phyloP scores from a whole-genome alignment of 2,888 invertebrate genomes.

The Nymphalis c-album region DNA sequence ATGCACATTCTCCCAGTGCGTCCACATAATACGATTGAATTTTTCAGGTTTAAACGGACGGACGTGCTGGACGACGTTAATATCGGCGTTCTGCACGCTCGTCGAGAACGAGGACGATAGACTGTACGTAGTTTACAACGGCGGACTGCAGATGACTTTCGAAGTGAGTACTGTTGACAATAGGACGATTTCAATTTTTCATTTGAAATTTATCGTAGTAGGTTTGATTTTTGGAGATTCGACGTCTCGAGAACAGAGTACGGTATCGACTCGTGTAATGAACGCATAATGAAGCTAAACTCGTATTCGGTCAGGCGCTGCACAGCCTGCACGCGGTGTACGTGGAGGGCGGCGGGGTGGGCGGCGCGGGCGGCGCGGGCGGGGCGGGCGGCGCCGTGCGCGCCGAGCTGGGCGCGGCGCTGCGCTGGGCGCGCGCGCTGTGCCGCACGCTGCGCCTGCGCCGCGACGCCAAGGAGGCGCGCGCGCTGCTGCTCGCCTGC shows the following conservation, averaged over 20 bases:
- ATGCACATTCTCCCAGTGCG: not conserved
- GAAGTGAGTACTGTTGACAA: conserved; percentile 76
- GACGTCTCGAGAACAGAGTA: no score
- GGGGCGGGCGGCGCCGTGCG: conserved; percentile 90
- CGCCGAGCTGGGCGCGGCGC: conserved; percentile 92
- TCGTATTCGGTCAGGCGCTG: conserved; percentile 83
- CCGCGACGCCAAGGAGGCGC: conserved; percentile 84
- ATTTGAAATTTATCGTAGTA: no score
- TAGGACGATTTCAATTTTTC: no score
- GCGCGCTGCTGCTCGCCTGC: conserved; percentile 84
- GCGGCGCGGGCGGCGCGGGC: conserved; percentile 86
- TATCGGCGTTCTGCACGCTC: conserved; percentile 92
- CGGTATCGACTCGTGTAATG: no score
- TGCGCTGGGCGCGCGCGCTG: conserved; percentile 88
- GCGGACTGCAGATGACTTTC: conserved; percentile 90
- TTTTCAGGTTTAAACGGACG: conserved; percentile 89
- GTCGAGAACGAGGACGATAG: conserved; percentile 95
- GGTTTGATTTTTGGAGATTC: no score
- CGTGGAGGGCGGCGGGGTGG: conserved; percentile 93
- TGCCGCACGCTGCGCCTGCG: conserved; percentile 86
- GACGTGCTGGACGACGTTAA: conserved; percentile 96
- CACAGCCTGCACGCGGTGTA: conserved; percentile 96
- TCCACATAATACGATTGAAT: not conserved
- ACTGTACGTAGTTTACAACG: conserved; percentile 93
- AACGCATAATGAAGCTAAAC: no score